A percentile compares a stretch with the other conserved stretches of the same genome.
phyloP scores from a whole-genome alignment of 1,140 invertebrate genomes.

The Diprion similis region DNA sequence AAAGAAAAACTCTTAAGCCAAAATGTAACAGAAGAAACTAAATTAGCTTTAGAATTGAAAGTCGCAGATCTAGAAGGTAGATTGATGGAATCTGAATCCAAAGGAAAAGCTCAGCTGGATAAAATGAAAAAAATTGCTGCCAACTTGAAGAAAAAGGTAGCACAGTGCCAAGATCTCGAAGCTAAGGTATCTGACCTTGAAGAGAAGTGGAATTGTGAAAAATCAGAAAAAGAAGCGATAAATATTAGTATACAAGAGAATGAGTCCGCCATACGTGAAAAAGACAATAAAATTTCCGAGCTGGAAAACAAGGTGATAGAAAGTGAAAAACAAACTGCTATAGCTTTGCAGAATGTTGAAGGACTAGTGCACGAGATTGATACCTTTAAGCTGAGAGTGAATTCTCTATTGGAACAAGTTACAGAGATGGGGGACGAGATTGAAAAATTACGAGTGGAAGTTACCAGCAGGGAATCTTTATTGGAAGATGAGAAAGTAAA shows the following conservation, averaged over 20 bases:
- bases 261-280: slow-evolving; percentile 34
- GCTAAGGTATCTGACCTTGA: slow-evolving; percentile 46
- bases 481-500: slow-evolving; percentile 48
- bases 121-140: slow-evolving; percentile 80
- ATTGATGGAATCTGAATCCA: slow-evolving; percentile 37
- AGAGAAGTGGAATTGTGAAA: slow-evolving; percentile 45
- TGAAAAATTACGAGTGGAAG: slow-evolving; percentile 37
- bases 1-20: slow-evolving; percentile 35
- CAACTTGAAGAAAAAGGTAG: slow-evolving; percentile 75
- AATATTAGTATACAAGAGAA: slow-evolving; percentile 46
- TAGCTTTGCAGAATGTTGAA: slow-evolving; percentile 27
- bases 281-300: slow-evolving; percentile 43
- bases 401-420: slow-evolving; percentile 29
- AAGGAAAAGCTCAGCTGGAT: slow-evolving; percentile 59
- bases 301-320: slow-evolving; percentile 36
- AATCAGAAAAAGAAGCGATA: slow-evolving; percentile 48
- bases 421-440: slow-evolving; percentile 29
- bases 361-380: slow-evolving; percentile 30
- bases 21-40: slow-evolving; percentile 39
- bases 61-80: slow-evolving; percentile 45
- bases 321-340: slow-evolving; percentile 21
- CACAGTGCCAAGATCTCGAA: slow-evolving; percentile 70
- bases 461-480: slow-evolving; percentile 23
- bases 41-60: slow-evolving; percentile 36
- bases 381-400: slow-evolving; percentile 31